Evolutionary conservation across 2,113 vertebrate genomes (phyloP).

Genomic region (Callaeas wilsoni): DNA sequence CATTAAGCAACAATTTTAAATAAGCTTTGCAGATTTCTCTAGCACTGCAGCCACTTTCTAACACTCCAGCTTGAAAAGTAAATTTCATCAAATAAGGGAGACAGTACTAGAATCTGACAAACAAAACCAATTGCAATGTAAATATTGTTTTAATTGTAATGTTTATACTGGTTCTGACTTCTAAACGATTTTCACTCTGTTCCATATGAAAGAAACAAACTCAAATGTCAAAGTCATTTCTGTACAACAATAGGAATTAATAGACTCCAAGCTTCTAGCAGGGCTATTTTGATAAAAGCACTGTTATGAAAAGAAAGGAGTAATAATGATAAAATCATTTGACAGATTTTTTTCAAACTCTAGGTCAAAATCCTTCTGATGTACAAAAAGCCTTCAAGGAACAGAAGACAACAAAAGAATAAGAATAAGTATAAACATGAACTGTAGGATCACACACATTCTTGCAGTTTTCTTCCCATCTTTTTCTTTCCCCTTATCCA

Average conservation of each 20-base stretch:
- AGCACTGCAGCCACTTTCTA: background rate
- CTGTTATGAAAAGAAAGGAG: background rate
- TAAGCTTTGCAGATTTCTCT: background rate
- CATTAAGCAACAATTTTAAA: background rate
- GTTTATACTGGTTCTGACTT: background rate
- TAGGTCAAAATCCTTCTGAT: background rate
- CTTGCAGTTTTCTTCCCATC: background rate
- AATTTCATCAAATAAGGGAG: background rate
- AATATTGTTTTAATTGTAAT: conserved; percentile 9
- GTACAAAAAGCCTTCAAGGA: background rate
- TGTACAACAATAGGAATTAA: background rate
- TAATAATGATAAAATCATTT: background rate
- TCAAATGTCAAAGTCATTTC: background rate
- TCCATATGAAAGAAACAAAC: conserved; percentile 1
- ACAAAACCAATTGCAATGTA: background rate
- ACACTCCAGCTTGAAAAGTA: background rate
- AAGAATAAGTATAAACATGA: background rate
- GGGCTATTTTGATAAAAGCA: background rate
- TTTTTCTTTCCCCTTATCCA: background rate
- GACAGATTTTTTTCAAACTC: background rate
- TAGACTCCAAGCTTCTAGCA: background rate
- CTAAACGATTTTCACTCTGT: background rate
- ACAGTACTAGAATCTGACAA: background rate
- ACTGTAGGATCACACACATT: background rate
- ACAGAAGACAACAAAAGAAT: background rate